phyloP scores from a whole-genome alignment of 2,888 invertebrate genomes.

The Melanchra persicariae region DNA sequence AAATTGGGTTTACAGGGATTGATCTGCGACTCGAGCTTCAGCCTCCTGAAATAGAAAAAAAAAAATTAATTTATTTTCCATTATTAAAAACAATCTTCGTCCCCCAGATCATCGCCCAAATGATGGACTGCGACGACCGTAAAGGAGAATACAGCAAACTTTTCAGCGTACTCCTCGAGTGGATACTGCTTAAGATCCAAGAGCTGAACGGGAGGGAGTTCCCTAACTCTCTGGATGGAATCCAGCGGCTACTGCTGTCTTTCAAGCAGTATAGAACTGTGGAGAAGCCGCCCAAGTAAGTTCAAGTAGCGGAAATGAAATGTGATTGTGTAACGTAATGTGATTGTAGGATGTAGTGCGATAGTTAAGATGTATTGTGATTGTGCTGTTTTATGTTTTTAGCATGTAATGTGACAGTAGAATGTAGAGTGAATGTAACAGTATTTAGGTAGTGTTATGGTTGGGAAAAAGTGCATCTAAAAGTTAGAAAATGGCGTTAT shows the following conservation, averaged over 20 bases:
- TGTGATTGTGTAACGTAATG: background rate
- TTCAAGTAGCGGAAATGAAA: constrained; percentile 21
- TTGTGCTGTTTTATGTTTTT: background rate
- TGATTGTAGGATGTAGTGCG: background rate
- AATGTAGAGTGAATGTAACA: no score
- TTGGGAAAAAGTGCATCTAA: no score
- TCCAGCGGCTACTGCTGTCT: constrained; percentile 96
- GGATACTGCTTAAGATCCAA: constrained; percentile 97
- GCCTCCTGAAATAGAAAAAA: no score
- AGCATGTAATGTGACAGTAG: background rate
- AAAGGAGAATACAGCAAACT: constrained; percentile 97
- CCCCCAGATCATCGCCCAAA: constrained; percentile 97
- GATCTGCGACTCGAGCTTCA: no score
- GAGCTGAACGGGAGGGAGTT: constrained; percentile 96
- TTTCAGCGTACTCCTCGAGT: constrained; percentile 96
- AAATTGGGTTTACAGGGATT: no score
- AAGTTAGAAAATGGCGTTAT: no score
- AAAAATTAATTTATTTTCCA: no score
- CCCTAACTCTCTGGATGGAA: constrained; percentile 98
- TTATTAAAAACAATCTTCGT: no score
- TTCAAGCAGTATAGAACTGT: constrained; percentile 99
- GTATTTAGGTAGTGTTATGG: no score
- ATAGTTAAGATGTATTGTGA: background rate
- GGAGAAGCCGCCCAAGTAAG: constrained; percentile 99
- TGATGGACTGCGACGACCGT: constrained; percentile 98